Conservation (phyloP, 2,888 invertebrate genomes). For the Allygus modestus region DNA sequence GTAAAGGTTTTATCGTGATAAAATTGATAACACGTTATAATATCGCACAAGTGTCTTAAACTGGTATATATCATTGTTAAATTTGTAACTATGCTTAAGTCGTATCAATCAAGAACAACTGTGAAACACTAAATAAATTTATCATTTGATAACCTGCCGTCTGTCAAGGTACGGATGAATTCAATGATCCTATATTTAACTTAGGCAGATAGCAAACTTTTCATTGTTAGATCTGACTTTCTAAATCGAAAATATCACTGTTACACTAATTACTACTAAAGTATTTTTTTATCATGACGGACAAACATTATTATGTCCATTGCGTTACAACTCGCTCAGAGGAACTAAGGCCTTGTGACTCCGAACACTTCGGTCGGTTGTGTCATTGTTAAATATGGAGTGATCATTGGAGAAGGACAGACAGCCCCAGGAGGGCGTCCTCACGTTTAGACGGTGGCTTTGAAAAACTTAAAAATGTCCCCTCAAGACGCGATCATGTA, state of each 20-base stretch:
- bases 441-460: slow-evolving; percentile 59
- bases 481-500: slow-evolving; percentile 59
- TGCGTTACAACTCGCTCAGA: slow-evolving; percentile 59
- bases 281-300: slow-evolving; percentile 51
- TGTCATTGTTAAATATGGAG: slow-evolving; percentile 59
- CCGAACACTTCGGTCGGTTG: slow-evolving; percentile 63
- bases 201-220: too few species aligned
- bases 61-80: too few species aligned
- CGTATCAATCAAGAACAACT: too few species aligned
- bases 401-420: slow-evolving; percentile 56
- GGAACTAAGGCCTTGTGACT: slow-evolving; percentile 41
- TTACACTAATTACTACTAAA: background rate
- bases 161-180: too few species aligned
- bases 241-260: background rate
- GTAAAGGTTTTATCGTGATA: too few species aligned
- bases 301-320: slow-evolving; percentile 59
- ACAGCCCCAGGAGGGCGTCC: slow-evolving; percentile 59
- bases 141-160: too few species aligned
- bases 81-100: too few species aligned
- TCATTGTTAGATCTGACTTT: background rate
- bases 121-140: too few species aligned
- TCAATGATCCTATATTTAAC: too few species aligned
- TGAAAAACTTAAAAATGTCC: slow-evolving; percentile 44
- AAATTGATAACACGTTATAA: too few species aligned
- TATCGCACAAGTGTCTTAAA: too few species aligned